Percentiles rank a stretch among this genome's conserved stretches.
Evolutionary conservation across 37 sponge, comb jelly and placozoan genomes (phyloP).

Genomic region (Halichondria panicea): DNA sequence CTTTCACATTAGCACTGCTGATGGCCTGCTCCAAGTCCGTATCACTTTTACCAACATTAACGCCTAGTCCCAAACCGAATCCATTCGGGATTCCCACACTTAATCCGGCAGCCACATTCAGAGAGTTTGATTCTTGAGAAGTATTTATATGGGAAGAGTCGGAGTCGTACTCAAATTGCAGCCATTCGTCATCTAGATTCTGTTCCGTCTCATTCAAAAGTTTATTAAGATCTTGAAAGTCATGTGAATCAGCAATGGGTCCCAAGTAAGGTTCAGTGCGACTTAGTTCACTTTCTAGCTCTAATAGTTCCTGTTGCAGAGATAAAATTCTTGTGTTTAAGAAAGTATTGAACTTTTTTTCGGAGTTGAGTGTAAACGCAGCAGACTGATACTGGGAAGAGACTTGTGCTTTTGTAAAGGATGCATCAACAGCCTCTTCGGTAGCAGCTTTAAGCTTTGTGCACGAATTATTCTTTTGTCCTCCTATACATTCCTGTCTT

Average conservation of each 20-base stretch:
- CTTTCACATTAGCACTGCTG: conserved; percentile 18
- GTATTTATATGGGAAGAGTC: conserved; percentile 3
- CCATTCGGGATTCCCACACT: background rate
- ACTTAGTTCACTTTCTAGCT: background rate
- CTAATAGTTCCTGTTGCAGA: background rate
- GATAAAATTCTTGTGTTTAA: background rate
- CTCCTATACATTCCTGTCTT: background rate
- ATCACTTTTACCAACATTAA: background rate
- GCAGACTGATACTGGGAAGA: background rate
- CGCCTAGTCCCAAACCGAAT: background rate
- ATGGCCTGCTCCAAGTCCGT: conserved; percentile 8
- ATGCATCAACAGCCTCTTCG: background rate
- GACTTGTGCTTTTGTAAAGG: conserved; percentile 10
- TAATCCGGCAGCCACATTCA: background rate
- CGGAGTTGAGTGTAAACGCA: background rate
- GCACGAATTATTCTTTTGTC: background rate
- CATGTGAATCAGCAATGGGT: conserved; percentile 17
- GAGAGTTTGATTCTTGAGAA: background rate
- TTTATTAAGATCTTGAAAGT: conserved; percentile 13
- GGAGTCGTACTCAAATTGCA: conserved; percentile 36
- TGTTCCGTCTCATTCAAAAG: conserved; percentile 9
- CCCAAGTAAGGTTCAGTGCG: background rate
- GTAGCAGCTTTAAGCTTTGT: background rate
- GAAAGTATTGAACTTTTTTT: background rate
- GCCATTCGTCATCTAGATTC: conserved; percentile 29